Percentiles rank a stretch among this genome's conserved stretches.
Evolutionary conservation across 2,113 vertebrate species (phyloP).

Genomic region (Oenanthe melanoleuca): DNA sequence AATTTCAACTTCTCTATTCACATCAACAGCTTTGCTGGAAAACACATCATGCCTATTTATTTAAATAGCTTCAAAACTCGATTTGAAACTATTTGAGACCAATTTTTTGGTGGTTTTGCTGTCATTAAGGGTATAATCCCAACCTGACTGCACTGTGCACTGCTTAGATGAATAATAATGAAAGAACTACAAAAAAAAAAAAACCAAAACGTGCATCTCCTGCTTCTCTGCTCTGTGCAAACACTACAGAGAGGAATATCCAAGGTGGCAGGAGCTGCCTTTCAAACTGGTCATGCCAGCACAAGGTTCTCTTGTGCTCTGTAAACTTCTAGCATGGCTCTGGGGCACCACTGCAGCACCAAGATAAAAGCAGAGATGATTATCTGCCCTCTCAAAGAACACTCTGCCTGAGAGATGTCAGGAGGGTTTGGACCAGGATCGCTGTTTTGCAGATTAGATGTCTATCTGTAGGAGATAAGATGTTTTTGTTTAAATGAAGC

Average conservation of each 20-base stretch:
- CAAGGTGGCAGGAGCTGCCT: conserved; percentile 25
- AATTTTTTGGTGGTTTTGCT: neutral
- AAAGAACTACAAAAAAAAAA: neutral
- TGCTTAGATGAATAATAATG: neutral
- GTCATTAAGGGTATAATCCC: neutral
- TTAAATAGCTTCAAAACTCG: neutral
- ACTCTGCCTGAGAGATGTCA: neutral
- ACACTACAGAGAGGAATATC: conserved; percentile 33
- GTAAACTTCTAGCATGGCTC: conserved; percentile 36
- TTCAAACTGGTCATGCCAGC: neutral
- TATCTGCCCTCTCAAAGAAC: conserved; percentile 7
- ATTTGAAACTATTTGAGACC: neutral
- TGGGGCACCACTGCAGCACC: conserved; percentile 35
- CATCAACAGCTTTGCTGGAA: neutral
- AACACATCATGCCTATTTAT: neutral
- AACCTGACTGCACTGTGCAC: neutral
- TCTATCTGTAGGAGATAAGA: neutral
- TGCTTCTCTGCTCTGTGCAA: neutral
- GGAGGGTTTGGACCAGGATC: neutral
- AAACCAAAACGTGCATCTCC: neutral
- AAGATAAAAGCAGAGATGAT: conserved; percentile 58
- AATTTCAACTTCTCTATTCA: neutral
- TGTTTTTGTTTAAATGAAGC: neutral
- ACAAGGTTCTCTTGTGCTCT: conserved; percentile 27
- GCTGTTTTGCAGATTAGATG: conserved; percentile 1